Conservation (phyloP, 2,888 invertebrate genomes). For the Sesamia inferens region DNA sequence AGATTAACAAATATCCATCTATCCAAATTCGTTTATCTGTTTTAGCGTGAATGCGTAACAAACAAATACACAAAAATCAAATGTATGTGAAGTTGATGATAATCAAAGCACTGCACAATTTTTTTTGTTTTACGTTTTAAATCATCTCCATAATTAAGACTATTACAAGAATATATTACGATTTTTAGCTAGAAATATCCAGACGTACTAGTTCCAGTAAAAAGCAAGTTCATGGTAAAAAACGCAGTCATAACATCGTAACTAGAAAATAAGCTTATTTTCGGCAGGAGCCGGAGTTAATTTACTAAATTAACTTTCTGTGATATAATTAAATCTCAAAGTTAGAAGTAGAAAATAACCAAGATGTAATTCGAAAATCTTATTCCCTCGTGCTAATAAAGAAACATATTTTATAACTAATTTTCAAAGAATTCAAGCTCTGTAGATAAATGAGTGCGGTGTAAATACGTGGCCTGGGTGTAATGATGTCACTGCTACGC, state of each 20-base stretch:
- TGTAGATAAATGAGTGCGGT: conserved; percentile 47
- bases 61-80: no score
- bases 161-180: no score
- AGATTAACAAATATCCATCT: no score
- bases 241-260: background rate
- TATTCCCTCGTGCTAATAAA: background rate
- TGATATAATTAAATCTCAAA: conserved; percentile 5
- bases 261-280: background rate
- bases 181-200: no score
- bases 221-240: background rate
- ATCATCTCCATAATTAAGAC: no score
- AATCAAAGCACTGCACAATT: no score
- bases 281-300: background rate
- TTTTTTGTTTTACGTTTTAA: no score
- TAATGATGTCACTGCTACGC: conserved; percentile 46
- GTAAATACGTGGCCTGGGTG: conserved; percentile 43
- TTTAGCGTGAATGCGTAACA: no score
- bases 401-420: conserved; percentile 26
- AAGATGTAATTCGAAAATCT: conserved; percentile 1
- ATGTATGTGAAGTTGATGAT: no score
- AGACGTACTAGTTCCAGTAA: background rate
- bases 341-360: background rate
- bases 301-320: background rate
- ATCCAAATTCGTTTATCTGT: no score
- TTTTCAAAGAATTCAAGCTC: conserved; percentile 41